A percentile compares a stretch with the other conserved stretches of the same genome.
Conservation (phyloP, 2,113 vertebrate species). For the Gadus chalcogrammus region DNA sequence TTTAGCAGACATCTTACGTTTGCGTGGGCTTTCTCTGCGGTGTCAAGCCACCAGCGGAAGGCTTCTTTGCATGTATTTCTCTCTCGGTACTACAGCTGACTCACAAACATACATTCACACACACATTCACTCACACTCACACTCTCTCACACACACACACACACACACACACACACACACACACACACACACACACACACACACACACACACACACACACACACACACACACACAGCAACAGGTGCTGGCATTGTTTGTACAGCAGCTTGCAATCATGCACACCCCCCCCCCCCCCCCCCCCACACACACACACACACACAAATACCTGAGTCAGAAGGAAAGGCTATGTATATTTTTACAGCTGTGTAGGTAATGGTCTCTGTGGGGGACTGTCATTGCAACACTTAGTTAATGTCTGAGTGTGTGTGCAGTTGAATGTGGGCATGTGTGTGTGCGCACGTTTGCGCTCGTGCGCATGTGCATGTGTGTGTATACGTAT, state of each 20-base stretch:
- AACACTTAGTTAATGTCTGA: slow-evolving; percentile 51
- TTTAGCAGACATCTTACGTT: too few species aligned
- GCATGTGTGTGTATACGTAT: slow-evolving; percentile 19
- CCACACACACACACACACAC: slow-evolving; percentile 3
- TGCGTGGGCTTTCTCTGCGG: too few species aligned
- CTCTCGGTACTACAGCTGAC: neutral
- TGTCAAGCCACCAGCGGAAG: too few species aligned
- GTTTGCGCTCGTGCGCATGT: slow-evolving; percentile 1
- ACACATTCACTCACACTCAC: too few species aligned
- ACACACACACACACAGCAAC: slow-evolving; percentile 17
- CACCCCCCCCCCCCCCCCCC: slow-evolving; percentile 16
- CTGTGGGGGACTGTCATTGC: slow-evolving; percentile 45
- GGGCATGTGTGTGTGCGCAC: slow-evolving; percentile 6
- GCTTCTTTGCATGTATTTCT: neutral
- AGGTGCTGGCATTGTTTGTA: slow-evolving; percentile 39
- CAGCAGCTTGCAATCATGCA: neutral
- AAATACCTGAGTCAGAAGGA: slow-evolving; percentile 40
- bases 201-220: neutral
- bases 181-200: neutral
- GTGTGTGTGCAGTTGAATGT: slow-evolving; percentile 3
- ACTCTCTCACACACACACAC: too few species aligned
- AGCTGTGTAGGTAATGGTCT: slow-evolving; percentile 53
- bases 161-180: too few species aligned
- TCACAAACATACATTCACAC: neutral
- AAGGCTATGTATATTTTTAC: slow-evolving; percentile 51